Evolutionary conservation across 2,113 vertebrate species (phyloP).

Genomic region (Prinia subflava): DNA sequence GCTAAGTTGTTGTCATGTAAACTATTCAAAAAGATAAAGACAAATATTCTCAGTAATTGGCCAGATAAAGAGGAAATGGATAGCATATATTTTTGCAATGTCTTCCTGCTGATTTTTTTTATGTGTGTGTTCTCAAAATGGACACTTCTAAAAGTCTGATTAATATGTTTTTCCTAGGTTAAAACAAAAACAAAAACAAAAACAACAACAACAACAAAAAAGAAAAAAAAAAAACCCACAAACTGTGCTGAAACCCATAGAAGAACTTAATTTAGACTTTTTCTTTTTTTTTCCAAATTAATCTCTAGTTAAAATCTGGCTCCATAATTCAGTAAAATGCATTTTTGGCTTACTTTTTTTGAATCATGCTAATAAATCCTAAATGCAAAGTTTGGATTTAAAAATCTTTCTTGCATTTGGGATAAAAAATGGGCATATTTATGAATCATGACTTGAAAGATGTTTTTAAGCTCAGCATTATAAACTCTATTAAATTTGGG

Average conservation of each 20-base stretch:
- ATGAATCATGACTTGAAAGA: neutral
- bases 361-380: neutral
- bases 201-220: too few species aligned
- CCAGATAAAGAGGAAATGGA: neutral
- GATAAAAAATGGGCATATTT: neutral
- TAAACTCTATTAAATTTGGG: neutral
- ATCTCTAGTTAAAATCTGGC: neutral
- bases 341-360: neutral
- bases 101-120: neutral
- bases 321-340: neutral
- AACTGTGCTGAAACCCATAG: neutral
- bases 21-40: neutral
- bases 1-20: neutral
- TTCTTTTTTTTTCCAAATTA: neutral
- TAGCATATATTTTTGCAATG: neutral
- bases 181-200: neutral
- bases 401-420: neutral
- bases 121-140: neutral
- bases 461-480: neutral
- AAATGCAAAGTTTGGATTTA: neutral
- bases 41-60: neutral
- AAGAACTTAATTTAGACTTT: neutral
- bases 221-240: rapidly evolving
- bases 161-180: neutral
- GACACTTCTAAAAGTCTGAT: neutral